phyloP scores from a whole-genome alignment of 2,113 vertebrate species.

The Riparia riparia region DNA sequence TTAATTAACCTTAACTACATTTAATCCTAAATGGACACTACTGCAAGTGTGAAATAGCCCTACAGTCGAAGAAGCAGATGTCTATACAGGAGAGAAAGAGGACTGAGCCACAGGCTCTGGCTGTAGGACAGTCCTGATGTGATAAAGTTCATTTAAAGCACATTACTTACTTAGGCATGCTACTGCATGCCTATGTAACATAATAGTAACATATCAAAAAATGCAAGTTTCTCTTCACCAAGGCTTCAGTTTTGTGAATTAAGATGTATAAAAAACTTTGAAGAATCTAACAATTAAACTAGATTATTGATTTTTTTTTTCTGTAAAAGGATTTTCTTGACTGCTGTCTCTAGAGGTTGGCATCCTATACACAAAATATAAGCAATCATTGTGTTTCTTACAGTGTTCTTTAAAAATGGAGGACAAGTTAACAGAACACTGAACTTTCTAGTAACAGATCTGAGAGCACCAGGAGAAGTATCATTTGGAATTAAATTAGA shows the following conservation, averaged over 20 bases:
- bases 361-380: not conserved
- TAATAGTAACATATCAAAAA: not conserved
- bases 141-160: not conserved
- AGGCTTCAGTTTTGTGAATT: not conserved
- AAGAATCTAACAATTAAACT: not conserved
- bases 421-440: not conserved
- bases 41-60: not conserved
- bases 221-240: not conserved
- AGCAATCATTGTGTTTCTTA: not conserved
- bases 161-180: not conserved
- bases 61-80: not conserved
- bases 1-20: not conserved
- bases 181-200: not conserved
- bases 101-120: not conserved
- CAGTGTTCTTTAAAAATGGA: not conserved
- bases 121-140: not conserved
- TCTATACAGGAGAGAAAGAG: not conserved
- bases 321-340: not conserved
- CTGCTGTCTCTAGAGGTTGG: not conserved
- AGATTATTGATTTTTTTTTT: not conserved
- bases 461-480: not conserved
- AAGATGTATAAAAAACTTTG: not conserved
- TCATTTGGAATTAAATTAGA: not conserved
- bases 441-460: not conserved
- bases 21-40: not conserved